phyloP scores from a whole-genome alignment of 1,140 invertebrate genomes.

The Delia radicum region DNA sequence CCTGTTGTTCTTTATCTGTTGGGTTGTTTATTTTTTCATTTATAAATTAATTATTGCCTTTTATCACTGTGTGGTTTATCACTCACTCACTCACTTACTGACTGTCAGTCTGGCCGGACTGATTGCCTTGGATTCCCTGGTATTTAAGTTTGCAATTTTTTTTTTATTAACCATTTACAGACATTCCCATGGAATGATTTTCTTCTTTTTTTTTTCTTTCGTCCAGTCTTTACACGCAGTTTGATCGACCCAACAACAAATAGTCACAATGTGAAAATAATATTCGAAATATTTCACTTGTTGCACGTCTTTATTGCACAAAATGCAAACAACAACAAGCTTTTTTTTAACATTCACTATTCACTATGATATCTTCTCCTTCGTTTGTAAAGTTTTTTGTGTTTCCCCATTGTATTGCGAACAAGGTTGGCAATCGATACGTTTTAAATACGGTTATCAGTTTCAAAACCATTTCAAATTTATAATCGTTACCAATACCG shows the following conservation, averaged over 20 bases:
- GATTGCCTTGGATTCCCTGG: too few species aligned
- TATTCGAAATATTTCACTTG: conserved; percentile 13
- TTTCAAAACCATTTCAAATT: too few species aligned
- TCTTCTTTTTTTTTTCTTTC: neutral
- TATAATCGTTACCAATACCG: too few species aligned
- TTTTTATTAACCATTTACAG: too few species aligned
- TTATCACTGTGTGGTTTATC: neutral
- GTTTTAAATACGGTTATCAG: too few species aligned
- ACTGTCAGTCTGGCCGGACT: too few species aligned
- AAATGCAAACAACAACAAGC: conserved; percentile 23
- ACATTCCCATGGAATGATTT: neutral
- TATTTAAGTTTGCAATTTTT: too few species aligned
- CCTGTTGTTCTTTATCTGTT: neutral
- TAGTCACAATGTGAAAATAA: neutral
- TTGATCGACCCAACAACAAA: neutral
- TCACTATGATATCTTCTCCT: conserved; percentile 22
- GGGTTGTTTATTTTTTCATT: neutral
- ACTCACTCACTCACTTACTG: too few species aligned
- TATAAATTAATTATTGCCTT: neutral
- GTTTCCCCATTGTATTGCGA: neutral
- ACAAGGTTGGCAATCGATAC: too few species aligned
- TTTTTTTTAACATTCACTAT: too few species aligned
- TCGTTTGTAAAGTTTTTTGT: neutral
- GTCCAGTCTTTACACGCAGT: neutral
- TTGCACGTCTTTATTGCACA: conserved; percentile 25